A percentile compares a stretch with the other conserved stretches of the same genome.
These are phyloP conservation scores for Spilogale gracilis DNA, from an alignment of 2,113 vertebrate species.

Conservation along the genomic window DNA sequence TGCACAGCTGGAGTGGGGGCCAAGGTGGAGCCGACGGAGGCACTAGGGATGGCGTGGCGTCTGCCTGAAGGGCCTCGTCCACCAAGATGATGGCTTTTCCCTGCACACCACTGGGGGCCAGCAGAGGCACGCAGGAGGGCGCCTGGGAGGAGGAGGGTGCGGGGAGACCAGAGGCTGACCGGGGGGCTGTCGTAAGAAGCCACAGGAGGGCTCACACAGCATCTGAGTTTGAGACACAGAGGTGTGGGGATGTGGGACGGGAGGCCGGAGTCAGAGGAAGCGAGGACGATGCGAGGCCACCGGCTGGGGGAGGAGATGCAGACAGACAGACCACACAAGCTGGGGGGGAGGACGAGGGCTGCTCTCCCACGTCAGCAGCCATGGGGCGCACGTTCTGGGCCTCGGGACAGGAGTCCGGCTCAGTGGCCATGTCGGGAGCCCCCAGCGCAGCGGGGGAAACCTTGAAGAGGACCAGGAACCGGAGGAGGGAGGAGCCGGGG, in stretches of 20 bases:
- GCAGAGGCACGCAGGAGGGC: no score
- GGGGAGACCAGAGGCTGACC: neutral
- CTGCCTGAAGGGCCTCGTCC: neutral
- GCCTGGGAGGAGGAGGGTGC: neutral
- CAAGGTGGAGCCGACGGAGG: neutral
- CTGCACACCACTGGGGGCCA: neutral
- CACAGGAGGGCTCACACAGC: no score
- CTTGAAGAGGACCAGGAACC: neutral
- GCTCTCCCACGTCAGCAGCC: accelerated
- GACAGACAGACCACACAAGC: neutral
- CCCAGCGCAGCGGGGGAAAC: accelerated
- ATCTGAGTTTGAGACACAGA: neutral
- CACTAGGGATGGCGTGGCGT: neutral
- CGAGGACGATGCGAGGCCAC: neutral
- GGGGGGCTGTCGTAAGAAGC: neutral
- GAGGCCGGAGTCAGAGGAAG: neutral
- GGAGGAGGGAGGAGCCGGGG: neutral
- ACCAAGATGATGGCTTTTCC: neutral
- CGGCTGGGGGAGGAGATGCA: neutral
- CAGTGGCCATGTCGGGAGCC: accelerated
- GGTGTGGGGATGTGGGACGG: neutral
- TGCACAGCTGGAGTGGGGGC: neutral
- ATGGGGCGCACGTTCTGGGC: neutral
- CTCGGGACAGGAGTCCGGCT: neutral
- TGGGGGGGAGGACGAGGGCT: neutral